These are phyloP conservation scores for Coreoperca whiteheadi DNA, from an alignment of 2,113 vertebrate species.

Conservation along the genomic window DNA sequence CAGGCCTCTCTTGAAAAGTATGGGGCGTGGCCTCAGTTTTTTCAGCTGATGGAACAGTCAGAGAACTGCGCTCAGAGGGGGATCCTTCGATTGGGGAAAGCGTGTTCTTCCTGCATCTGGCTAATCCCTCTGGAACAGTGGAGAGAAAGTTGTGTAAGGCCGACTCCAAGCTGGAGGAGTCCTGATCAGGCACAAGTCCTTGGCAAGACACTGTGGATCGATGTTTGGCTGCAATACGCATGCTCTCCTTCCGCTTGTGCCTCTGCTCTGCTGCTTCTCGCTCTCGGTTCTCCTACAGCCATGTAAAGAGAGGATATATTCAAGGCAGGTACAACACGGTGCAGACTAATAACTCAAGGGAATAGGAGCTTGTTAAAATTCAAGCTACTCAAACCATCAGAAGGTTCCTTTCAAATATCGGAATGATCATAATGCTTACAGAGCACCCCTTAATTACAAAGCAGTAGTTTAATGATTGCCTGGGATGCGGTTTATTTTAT, in stretches of 20 bases:
- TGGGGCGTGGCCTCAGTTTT: neutral
- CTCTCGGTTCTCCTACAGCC: conserved; percentile 81
- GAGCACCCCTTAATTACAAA: neutral
- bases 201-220: conserved; percentile 54
- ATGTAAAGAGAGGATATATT: neutral
- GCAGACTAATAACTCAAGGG: neutral
- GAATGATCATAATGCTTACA: too few relatives aligned
- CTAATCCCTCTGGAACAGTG: conserved; percentile 27
- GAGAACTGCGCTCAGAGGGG: neutral
- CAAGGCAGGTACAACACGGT: neutral
- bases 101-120: conserved; percentile 57
- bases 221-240: conserved; percentile 61
- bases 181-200: neutral
- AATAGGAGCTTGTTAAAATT: neutral
- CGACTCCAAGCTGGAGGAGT: conserved; percentile 68
- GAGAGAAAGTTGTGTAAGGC: conserved; percentile 78
- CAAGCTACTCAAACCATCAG: neutral
- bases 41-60: neutral
- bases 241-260: conserved; percentile 63
- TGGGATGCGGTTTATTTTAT: neutral
- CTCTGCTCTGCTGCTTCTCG: conserved; percentile 77
- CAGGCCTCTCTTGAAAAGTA: conserved; percentile 11
- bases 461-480: neutral
- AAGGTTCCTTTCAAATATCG: neutral
- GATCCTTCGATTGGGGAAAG: conserved; percentile 17